Evolutionary conservation across 1,140 invertebrate species (phyloP).

Genomic region (Drosophila pandora): DNA sequence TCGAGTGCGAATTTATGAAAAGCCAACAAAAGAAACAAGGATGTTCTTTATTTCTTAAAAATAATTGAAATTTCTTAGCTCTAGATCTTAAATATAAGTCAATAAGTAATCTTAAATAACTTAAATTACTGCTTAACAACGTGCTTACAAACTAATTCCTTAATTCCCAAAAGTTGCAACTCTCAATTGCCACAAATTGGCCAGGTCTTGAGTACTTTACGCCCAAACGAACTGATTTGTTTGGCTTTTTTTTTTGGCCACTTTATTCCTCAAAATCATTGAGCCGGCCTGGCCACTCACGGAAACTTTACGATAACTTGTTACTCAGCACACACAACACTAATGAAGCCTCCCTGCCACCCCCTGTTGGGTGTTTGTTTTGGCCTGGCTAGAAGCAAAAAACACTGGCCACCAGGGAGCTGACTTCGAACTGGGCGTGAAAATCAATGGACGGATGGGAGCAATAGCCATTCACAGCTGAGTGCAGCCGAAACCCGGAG

Average conservation of each 20-base stretch:
- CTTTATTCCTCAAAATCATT: constrained; percentile 44
- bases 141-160: constrained; percentile 3
- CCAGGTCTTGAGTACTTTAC: constrained; percentile 60
- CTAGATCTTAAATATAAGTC: neutral
- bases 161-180: constrained; percentile 40
- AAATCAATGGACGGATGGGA: constrained; percentile 44
- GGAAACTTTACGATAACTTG: constrained; percentile 46
- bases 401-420: constrained; percentile 27
- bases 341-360: constrained; percentile 56
- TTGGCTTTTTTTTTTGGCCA: constrained; percentile 26
- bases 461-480: constrained; percentile 49
- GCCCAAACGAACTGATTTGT: constrained; percentile 69
- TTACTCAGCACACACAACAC: constrained; percentile 48
- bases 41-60: too few species aligned
- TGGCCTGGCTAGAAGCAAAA: constrained; percentile 7
- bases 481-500: constrained; percentile 30
- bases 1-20: constrained; percentile 10
- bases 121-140: neutral
- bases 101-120: neutral
- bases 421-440: constrained; percentile 38
- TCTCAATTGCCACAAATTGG: constrained; percentile 61
- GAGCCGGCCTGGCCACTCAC: constrained; percentile 12
- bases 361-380: constrained; percentile 17
- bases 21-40: neutral
- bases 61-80: too few species aligned